Base-by-base conservation (phyloP, 2,797 vertebrate genomes). In the Macropodus opercularis region DNA sequence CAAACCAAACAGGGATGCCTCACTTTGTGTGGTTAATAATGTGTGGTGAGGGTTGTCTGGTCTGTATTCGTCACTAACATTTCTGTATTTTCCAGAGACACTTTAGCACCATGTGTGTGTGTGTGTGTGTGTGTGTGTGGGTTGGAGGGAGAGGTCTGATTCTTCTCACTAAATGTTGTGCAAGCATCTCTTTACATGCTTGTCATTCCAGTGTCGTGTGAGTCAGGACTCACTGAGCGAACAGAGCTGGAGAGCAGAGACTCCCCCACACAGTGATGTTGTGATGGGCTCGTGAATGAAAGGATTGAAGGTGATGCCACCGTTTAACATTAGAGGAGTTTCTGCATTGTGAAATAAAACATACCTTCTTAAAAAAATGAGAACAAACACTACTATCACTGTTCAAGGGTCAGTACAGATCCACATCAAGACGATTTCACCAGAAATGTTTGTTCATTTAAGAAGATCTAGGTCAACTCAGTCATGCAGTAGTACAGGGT, bases 181-280 rank as follows among this genome's bases (percentile, higher is more conserved):
- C 72, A 89, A 89, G 50, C 48, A 0, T 72, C 46, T 74, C 47
- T 62, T 15, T 70, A 46, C 72, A 72, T 85, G 69, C 72, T 55
- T 86, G 35, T 80, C 82, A 84, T 85, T 85, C 85, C 78, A 77
- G 53, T 62, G 47, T 47, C 49, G 62, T 24, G 49, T 83, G 79
- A 85, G 72, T 84, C 80, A 81, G 69, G 61, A 38, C 58, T 72
- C 8, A 17, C 5, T 44, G 42, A 46, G 52, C 23, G 63, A 74
- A 57, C 40, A 31, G 65, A 67, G 68, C 26, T 64, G 31, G 15
- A 62, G 49, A 79, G 62, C 53, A 70, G 36, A 73, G 40, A 72
- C 81, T 83, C 72, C 78, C 78, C 64, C 73, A 65, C 58, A 71
- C 39, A 52, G 39, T 11, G 59, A 79, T 72, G 62, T 57, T 66